Percentiles rank a stretch among this genome's conserved stretches.
phyloP scores from a whole-genome alignment of 2,113 vertebrate genomes.

The Oryzias woworae region DNA sequence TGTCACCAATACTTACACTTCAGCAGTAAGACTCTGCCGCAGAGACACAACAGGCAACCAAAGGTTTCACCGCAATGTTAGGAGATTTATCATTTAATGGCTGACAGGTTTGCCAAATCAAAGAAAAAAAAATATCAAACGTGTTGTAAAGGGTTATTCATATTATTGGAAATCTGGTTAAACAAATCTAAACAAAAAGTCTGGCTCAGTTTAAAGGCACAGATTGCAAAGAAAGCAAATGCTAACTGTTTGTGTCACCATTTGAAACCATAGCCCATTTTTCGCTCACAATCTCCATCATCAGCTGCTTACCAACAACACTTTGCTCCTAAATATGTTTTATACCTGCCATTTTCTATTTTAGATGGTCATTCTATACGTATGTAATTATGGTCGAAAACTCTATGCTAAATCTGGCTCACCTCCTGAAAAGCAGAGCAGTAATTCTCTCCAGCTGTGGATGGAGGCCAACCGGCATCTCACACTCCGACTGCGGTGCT shows the following conservation, averaged over 20 bases:
- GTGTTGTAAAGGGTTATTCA: neutral
- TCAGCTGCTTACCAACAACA: conserved; percentile 23
- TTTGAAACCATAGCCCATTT: conserved; percentile 20
- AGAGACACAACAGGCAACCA: conserved; percentile 11
- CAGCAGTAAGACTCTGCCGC: conserved; percentile 16
- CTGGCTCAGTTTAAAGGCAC: too few relatives aligned
- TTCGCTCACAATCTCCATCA: conserved; percentile 13
- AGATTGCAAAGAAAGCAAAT: too few relatives aligned
- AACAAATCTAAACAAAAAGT: neutral
- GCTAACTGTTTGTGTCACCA: conserved; percentile 12
- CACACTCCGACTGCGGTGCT: conserved; percentile 4
- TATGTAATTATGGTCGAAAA: conserved; percentile 75
- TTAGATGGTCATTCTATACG: conserved; percentile 50
- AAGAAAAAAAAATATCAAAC: neutral
- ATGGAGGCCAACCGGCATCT: conserved; percentile 32
- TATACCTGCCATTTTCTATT: conserved; percentile 70
- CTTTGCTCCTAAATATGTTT: conserved; percentile 63
- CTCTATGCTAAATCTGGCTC: conserved; percentile 71
- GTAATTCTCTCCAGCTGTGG: conserved; percentile 74
- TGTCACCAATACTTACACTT: conserved; percentile 7
- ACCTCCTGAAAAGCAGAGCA: conserved; percentile 60
- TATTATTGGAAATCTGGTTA: neutral
- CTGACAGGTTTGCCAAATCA: neutral
- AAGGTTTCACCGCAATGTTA: too few relatives aligned
- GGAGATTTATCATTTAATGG: too few relatives aligned